Conservation (phyloP, 2,888 invertebrate genomes). For the Rhagonycha fulva region DNA sequence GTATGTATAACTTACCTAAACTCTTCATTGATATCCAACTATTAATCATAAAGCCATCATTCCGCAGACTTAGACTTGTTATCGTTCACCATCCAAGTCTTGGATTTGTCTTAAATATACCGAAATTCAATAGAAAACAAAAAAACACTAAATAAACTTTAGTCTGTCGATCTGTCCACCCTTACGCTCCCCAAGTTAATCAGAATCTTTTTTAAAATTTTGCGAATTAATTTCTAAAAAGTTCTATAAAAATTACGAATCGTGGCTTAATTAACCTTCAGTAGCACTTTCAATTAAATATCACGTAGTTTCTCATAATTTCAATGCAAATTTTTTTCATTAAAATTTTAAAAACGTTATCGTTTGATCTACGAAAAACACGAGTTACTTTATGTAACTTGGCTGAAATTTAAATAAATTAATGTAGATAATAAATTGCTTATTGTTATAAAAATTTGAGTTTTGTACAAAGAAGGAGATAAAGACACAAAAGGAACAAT, state of each 20-base stretch:
- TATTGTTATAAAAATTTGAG: background rate
- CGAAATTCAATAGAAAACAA: no score
- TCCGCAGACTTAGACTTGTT: background rate
- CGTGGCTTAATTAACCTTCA: background rate
- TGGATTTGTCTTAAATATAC: no score
- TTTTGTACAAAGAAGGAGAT: background rate
- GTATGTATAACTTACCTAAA: background rate
- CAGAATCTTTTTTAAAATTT: no score
- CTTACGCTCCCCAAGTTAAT: no score
- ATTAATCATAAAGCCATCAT: background rate
- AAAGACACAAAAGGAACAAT: background rate
- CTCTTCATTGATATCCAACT: background rate
- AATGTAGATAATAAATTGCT: background rate
- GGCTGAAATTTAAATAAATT: background rate
- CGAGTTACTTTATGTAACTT: background rate
- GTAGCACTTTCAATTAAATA: background rate
- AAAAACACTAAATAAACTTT: no score
- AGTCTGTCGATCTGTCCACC: no score
- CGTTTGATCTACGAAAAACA: background rate
- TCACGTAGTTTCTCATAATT: background rate
- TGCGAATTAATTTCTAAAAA: no score
- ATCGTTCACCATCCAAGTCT: no score
- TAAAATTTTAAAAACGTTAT: background rate
- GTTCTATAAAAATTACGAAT: background rate
- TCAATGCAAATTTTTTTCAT: background rate